These are phyloP conservation scores for Lophius americanus DNA, from an alignment of 2,797 vertebrate species.

Conservation along the genomic window DNA sequence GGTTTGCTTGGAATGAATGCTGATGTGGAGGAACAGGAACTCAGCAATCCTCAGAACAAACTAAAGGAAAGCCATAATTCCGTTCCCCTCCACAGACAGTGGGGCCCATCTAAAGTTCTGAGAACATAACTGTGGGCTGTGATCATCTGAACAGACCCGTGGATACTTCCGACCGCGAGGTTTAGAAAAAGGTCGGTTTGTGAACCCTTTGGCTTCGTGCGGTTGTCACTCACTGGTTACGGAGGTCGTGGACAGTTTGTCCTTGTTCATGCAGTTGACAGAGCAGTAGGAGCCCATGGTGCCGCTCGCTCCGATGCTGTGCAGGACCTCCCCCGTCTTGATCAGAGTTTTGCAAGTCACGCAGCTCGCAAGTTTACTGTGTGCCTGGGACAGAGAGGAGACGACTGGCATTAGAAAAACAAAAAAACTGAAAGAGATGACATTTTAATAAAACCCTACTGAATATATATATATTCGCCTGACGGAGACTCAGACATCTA, in stretches of 20 bases:
- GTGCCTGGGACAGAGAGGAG: slow-evolving; percentile 81
- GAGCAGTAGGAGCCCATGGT: slow-evolving; percentile 96
- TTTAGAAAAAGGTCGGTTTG: not conserved
- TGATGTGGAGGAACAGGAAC: too few relatives aligned
- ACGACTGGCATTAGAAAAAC: slow-evolving; percentile 1
- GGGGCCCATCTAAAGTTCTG: too few relatives aligned
- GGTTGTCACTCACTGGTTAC: slow-evolving; percentile 72
- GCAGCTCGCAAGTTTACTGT: slow-evolving; percentile 93
- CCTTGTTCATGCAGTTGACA: slow-evolving; percentile 94
- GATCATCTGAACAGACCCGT: too few relatives aligned
- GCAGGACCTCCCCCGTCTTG: slow-evolving; percentile 94
- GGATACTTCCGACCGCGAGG: too few relatives aligned
- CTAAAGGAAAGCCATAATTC: too few relatives aligned
- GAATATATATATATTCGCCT: too few relatives aligned
- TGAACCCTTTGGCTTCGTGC: not conserved
- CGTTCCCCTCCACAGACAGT: too few relatives aligned
- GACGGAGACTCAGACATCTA: too few relatives aligned
- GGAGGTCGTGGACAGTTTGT: slow-evolving; percentile 86
- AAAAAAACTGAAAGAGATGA: not conserved
- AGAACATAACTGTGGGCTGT: too few relatives aligned
- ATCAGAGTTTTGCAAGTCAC: slow-evolving; percentile 93
- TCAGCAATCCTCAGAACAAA: too few relatives aligned
- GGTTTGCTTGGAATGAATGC: too few relatives aligned
- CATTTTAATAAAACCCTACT: too few relatives aligned
- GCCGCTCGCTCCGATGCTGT: slow-evolving; percentile 90